phyloP scores from a whole-genome alignment of 2,797 vertebrate species.

The Synanceia verrucosa region DNA sequence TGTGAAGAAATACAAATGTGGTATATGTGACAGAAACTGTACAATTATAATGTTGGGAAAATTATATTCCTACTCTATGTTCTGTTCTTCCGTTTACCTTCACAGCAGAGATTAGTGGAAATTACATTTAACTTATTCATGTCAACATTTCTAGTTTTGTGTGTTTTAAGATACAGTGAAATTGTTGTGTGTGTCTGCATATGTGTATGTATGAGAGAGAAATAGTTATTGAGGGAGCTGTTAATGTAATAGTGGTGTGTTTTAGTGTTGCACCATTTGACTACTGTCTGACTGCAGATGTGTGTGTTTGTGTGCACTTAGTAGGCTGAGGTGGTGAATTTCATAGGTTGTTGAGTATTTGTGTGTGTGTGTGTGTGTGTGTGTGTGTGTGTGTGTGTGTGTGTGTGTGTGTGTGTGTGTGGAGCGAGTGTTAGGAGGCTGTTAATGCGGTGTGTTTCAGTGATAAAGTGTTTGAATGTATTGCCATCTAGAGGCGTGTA shows the following conservation, averaged over 20 bases:
- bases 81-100: background rate
- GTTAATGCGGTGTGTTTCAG: conserved; percentile 90
- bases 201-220: conserved; percentile 46
- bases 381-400: conserved; percentile 16
- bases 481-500: conserved; percentile 99
- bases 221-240: conserved; percentile 68
- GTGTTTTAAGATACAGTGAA: conserved; percentile 7
- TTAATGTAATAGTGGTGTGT: conserved; percentile 73
- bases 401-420: conserved; percentile 7
- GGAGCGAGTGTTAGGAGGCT: conserved; percentile 67
- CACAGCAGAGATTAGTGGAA: background rate
- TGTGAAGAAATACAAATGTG: background rate
- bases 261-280: conserved; percentile 66
- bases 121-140: background rate
- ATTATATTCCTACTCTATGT: background rate
- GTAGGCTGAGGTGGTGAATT: conserved; percentile 43
- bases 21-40: background rate
- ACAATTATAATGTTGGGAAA: background rate
- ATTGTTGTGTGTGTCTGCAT: conserved; percentile 7
- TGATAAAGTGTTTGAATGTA: conserved; percentile 97
- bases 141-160: conserved; percentile 12
- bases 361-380: conserved; percentile 18
- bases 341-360: conserved; percentile 48
- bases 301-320: conserved; percentile 24
- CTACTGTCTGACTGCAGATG: conserved; percentile 52